A percentile compares a stretch with the other conserved stretches of the same genome.
Conservation (phyloP, 1,140 invertebrate species). For the Bombus turneri region DNA sequence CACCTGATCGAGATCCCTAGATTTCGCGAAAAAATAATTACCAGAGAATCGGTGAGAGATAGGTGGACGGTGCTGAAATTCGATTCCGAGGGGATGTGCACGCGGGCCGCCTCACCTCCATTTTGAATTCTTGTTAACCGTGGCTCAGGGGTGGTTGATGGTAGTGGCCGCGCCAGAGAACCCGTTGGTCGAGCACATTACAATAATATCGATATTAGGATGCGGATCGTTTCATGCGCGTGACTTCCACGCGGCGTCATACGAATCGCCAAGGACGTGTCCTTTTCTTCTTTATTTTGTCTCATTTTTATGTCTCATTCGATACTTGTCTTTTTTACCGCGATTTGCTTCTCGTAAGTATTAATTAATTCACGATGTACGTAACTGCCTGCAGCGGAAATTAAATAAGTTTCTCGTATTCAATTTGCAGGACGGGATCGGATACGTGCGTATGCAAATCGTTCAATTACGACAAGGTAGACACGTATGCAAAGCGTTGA, state of each 20-base stretch:
- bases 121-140: conserved; percentile 41
- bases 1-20: conserved; percentile 58
- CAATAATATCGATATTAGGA: conserved; percentile 17
- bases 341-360: neutral
- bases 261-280: conserved; percentile 6
- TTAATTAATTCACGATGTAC: neutral
- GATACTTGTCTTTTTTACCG: neutral
- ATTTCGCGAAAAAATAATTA: conserved; percentile 57
- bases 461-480: conserved; percentile 2
- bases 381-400: neutral
- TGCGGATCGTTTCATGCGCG: neutral
- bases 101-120: conserved; percentile 21
- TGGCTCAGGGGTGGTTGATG: neutral
- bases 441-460: neutral
- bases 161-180: neutral
- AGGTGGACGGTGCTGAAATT: conserved; percentile 32
- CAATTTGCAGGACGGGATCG: neutral
- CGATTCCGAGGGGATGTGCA: conserved; percentile 10
- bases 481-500: neutral
- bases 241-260: neutral
- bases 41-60: neutral
- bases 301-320: too few species aligned
- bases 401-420: too few species aligned
- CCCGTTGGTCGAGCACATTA: neutral
- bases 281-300: neutral